Evolutionary conservation across 2,888 invertebrate species (phyloP), one percentile per base, ranked within the genome.

Genomic region (Cheilosia impressa): DNA sequence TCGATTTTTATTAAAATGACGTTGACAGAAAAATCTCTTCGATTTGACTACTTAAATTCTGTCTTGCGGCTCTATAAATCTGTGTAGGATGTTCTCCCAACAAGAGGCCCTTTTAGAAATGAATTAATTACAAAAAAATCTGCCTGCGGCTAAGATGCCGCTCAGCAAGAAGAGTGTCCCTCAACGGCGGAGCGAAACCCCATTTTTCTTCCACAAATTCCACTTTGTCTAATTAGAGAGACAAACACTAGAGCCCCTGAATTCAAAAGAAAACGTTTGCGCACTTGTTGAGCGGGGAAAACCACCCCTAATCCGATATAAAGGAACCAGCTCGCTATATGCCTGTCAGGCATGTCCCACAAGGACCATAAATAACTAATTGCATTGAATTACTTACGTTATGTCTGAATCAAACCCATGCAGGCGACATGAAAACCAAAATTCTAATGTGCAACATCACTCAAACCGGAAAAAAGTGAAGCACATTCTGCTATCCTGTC

Each of bases 331-430:
- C 43, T 55, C 27, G 55, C 47, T 52, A 53, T 52, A 45, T 52
- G 19, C 19, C 50, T 45, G 13, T 5, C n/a, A 47, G 41, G 4
- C 45, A 52, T 69, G 24, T 60, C 60, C 43, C 27, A 62, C 19
- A n/a, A 52, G 15, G 43, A 34, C 52, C 62, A 63, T 76, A 69
- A 81, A 81, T 81, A 76, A 69, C 69, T 81, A 81, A 81, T 65
- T 71, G 76, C 62, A 72, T 63, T 55, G 71, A 60, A 71, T 77
- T 63, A 55, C 43, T 55, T 62, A 55, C 38, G 22, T 9, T 63
- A 38, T 41, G 45, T 38, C 53, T 10, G 43, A 60, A 69, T 69
- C 60, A 19, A 77, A 53, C 60, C 13, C 27, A 57, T 76, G 69
- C 38, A 71, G 19, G 38, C 62, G n/a, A 47, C 43, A 81, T 45